These are phyloP conservation scores for Dinomys branickii DNA, from an alignment of 2,113 vertebrate species.

Conservation along the genomic window DNA sequence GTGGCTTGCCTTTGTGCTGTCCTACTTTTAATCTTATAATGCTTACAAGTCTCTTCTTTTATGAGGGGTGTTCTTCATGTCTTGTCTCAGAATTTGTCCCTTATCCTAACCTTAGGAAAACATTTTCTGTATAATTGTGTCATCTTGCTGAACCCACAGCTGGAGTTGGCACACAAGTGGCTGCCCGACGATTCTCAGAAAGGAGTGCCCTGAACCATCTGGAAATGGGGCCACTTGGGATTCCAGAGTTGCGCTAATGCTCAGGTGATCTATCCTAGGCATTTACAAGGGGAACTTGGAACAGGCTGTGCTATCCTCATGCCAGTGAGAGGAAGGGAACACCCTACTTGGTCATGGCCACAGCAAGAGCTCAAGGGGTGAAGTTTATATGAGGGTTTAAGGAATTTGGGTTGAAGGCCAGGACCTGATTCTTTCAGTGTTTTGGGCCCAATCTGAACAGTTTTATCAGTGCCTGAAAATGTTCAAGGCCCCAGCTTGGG, in stretches of 20 bases:
- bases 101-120: constrained; percentile 39
- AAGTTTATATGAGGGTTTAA: not conserved
- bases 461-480: not conserved
- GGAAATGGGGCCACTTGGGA: not conserved
- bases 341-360: not conserved
- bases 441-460: not conserved
- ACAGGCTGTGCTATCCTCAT: not conserved
- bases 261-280: not conserved
- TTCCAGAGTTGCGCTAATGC: not conserved
- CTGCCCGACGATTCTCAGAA: not conserved
- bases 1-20: constrained; percentile 40
- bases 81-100: constrained; percentile 42
- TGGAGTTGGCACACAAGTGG: not conserved
- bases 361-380: too few relatives aligned
- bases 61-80: not conserved
- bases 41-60: constrained; percentile 28
- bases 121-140: constrained; percentile 19
- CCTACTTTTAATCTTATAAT: constrained; percentile 25
- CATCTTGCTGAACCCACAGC: not conserved
- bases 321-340: not conserved
- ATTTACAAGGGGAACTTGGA: not conserved
- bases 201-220: not conserved
- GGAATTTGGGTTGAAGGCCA: not conserved
- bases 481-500: not conserved
- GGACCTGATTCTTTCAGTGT: not conserved